Evolutionary conservation across 1,140 invertebrate species (phyloP), one percentile per base, ranked within the genome.

Genomic region (Idris sp.): DNA sequence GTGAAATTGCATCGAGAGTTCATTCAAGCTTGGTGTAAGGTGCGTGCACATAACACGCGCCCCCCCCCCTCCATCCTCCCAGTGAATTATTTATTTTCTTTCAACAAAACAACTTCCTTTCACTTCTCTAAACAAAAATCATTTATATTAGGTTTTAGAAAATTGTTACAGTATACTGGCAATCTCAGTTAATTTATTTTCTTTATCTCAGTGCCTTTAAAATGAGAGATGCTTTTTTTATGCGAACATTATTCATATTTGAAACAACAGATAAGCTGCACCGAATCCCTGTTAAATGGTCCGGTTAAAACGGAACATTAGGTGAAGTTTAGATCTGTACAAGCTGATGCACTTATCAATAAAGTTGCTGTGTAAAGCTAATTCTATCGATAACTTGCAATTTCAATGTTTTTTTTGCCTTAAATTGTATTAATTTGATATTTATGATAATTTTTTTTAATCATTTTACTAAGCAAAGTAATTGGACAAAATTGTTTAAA

Each of bases 1-100:
- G 84, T 85, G 84, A 86, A 87, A 86, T 86, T 84, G 80, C 83
- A 82, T 62, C 73, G 68, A 68, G 80, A 85, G 82, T 86, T 85
- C 82, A 84, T 86, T 87, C 84, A 85, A 76, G 72, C 59, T 49
- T 56, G n/a, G n/a, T n/a, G 64, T 33, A 43, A 38, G 41, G 56
- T 67, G 61, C 58, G 43, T 69, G 59, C 58, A 58, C 28, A 28
- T 40, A 56, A 65, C 33, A 41, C 44, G 54, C 65, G 19, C 6
- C 19, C 43, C 25, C 49, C 46, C 26, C 14, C n/a, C n/a, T n/a
- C n/a, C n/a, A n/a, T n/a, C n/a, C n/a, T n/a, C n/a, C n/a, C n/a
- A n/a, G n/a, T 8, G 33, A 25, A 74, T 68, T 69, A 59, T 75
- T 69, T 51, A 68, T 49, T 56, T 64, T 25, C 18, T n/a, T n/a